Evolutionary conservation across 1,140 invertebrate genomes (phyloP).

Genomic region (Lepidurus arcticus): DNA sequence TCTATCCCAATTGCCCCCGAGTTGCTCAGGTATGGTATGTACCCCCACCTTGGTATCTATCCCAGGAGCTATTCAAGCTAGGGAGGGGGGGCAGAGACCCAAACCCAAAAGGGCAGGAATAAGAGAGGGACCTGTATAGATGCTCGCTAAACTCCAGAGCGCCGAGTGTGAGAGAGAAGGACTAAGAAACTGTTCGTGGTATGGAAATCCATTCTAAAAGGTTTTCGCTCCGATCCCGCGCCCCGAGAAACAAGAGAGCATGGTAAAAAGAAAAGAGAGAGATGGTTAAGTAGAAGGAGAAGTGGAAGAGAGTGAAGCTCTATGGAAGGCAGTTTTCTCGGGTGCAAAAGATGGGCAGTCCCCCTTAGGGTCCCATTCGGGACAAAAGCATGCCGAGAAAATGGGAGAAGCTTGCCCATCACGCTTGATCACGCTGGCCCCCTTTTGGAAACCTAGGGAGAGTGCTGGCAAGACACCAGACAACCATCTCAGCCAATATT

Average conservation of each 20-base stretch:
- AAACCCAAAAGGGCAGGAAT: no score
- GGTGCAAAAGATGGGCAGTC: slow-evolving; percentile 20
- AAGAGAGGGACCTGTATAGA: no score
- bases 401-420: slow-evolving; percentile 20
- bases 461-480: slow-evolving; percentile 17
- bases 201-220: background rate
- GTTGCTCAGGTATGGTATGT: background rate
- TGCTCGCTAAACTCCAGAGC: no score
- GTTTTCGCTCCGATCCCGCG: background rate
- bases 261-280: background rate
- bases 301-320: slow-evolving; percentile 1
- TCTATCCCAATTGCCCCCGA: background rate
- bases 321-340: background rate
- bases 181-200: background rate
- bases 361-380: slow-evolving; percentile 20
- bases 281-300: background rate
- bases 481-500: slow-evolving; percentile 21
- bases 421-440: slow-evolving; percentile 20
- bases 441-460: slow-evolving; percentile 18
- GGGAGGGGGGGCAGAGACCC: no score
- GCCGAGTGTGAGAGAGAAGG: background rate
- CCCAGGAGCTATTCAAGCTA: no score
- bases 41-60: background rate
- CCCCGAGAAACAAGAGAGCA: background rate
- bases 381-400: slow-evolving; percentile 21